Evolutionary conservation across 2,113 vertebrate species (phyloP), one percentile per base, ranked within the genome.

Genomic region (Redunca redunca): DNA sequence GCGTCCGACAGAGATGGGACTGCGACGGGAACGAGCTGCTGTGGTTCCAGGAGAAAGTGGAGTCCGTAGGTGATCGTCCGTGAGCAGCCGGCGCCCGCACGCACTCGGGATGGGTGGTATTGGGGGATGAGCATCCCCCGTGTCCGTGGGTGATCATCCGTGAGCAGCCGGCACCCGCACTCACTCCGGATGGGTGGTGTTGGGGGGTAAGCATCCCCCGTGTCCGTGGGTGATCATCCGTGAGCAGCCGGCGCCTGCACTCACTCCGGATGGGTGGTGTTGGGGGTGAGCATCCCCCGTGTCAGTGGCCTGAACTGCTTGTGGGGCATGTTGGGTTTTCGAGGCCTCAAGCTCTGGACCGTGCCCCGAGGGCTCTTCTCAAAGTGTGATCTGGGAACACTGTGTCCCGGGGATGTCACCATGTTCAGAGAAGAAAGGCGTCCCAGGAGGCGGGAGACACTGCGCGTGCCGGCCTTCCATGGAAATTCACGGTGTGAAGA

Each of bases 381-480:
- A n/a, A n/a, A 16, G 4, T 13, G 30, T 36, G 46, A 23, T 6
- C 86, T 0, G 8, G 86, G 46, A 50, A 0, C 14, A 21, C 25
- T 9, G 60, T 10, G 21, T 30, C 30, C 58, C 14, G 2, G 60
- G 64, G 30, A 16, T 1, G 36, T 6, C 85, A 5, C 21, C 21
- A 3, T 13, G 30, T 11, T 13, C 58, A 6, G 6, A 52, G 80
- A 14, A 7, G 67, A 82, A n/a, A 9, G 48, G 17, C 13, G 6
- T 8, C 80, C 23, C 80, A 8, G 80, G 50, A 14, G 50, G 81
- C 4, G 7, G n/a, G n/a, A 9, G 52, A 36, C 33, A 0, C 33
- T 1, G 52, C n/a, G 0, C 1, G 2, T 5, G 7, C 21, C 4
- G 1, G 52, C n/a, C 81, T 8, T 7, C n/a, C 4, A 1, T 9